A percentile compares a stretch with the other conserved stretches of the same genome.
These are phyloP conservation scores for Sclerurus mexicanus DNA, from an alignment of 2,113 vertebrate species.

Conservation along the genomic window DNA sequence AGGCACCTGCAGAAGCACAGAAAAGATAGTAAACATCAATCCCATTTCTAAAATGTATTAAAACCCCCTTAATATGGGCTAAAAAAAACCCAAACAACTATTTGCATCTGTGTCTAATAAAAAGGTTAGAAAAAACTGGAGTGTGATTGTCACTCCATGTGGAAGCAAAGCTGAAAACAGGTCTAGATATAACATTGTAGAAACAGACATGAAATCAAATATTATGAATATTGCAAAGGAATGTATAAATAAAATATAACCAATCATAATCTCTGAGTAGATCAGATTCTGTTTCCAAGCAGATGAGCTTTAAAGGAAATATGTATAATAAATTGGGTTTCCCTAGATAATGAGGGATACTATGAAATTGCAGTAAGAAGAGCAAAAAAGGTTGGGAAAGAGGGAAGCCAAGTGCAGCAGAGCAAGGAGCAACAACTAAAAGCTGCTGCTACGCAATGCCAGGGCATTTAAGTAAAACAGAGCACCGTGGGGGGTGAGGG, in stretches of 20 bases:
- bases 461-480: neutral
- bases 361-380: neutral
- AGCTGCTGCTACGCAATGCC: neutral
- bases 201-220: neutral
- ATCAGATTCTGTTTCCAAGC: neutral
- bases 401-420: neutral
- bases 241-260: neutral
- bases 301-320: neutral
- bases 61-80: rapidly evolving
- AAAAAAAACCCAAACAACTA: neutral
- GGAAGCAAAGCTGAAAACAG: neutral
- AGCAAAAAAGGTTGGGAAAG: neutral
- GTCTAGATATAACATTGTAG: neutral
- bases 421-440: neutral
- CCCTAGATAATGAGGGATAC: neutral
- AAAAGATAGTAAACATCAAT: neutral
- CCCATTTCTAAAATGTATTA: neutral
- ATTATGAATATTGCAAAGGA: neutral
- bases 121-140: neutral
- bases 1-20: neutral
- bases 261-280: neutral
- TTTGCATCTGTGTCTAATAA: neutral
- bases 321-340: neutral
- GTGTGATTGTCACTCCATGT: neutral
- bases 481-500: neutral